A percentile compares a stretch with the other conserved stretches of the same genome.
Evolutionary conservation across 1,140 invertebrate species (phyloP).

Genomic region (Fopius arisanus): DNA sequence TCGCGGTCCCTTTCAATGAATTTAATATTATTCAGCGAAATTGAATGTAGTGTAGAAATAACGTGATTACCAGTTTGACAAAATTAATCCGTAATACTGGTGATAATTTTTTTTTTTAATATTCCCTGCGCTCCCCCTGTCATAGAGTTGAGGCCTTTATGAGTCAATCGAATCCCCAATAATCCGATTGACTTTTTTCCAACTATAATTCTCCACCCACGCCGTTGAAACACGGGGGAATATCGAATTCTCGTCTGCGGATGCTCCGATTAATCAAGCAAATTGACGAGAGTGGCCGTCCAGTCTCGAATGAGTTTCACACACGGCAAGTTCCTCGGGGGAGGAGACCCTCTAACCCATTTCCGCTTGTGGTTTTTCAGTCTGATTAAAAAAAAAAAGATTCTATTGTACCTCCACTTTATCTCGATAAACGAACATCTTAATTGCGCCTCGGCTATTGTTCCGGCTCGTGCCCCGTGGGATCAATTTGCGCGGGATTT

Average conservation of each 20-base stretch:
- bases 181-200: constrained; percentile 22
- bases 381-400: neutral
- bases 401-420: neutral
- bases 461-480: neutral
- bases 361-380: neutral
- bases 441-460: neutral
- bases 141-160: neutral
- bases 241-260: constrained; percentile 12
- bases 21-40: too few relatives aligned
- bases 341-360: neutral
- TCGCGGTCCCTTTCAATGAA: too few relatives aligned
- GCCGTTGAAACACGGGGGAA: neutral
- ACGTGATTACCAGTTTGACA: too few relatives aligned
- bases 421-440: neutral
- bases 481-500: neutral
- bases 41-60: too few relatives aligned
- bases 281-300: constrained; percentile 30
- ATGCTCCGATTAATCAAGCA: constrained; percentile 34
- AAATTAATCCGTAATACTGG: neutral
- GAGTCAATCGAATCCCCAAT: constrained; percentile 1
- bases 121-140: too few relatives aligned
- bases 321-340: neutral
- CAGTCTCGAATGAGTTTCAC: constrained; percentile 12
- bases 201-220: neutral
- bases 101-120: too few relatives aligned